These are phyloP conservation scores for Plebejus argus DNA, from an alignment of 2,888 invertebrate species.

Conservation along the genomic window DNA sequence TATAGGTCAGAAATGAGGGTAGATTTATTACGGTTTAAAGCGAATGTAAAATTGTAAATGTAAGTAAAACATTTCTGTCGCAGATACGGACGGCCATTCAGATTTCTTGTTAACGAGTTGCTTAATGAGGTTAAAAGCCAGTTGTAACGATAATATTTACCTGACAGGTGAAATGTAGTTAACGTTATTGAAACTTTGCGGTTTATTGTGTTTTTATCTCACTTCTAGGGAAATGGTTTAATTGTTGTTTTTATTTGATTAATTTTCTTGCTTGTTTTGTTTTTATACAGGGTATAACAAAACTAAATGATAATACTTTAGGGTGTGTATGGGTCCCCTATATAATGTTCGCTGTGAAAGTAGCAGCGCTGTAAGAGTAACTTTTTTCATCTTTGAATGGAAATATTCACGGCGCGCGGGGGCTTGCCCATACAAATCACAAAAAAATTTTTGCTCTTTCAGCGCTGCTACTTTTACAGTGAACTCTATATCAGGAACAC, in stretches of 20 bases:
- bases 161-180: slow-evolving; percentile 29
- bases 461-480: too few species aligned
- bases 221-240: background rate
- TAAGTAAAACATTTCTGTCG: slow-evolving; percentile 47
- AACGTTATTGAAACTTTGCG: background rate
- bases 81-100: slow-evolving; percentile 43
- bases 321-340: too few species aligned
- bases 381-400: too few species aligned
- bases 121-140: slow-evolving; percentile 44
- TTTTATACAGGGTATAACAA: background rate
- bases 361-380: too few species aligned
- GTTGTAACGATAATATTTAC: slow-evolving; percentile 39
- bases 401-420: too few species aligned
- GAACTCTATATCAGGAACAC: too few species aligned
- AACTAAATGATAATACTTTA: too few species aligned
- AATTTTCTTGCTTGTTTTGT: background rate
- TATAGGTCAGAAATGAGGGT: slow-evolving; percentile 52
- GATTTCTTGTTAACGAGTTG: slow-evolving; percentile 46
- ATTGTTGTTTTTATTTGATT: background rate
- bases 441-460: too few species aligned
- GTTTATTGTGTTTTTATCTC: background rate
- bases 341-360: too few species aligned
- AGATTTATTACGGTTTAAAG: slow-evolving; percentile 53
- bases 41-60: slow-evolving; percentile 47
- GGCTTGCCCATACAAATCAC: too few species aligned